Evolutionary conservation across 2,113 vertebrate genomes (phyloP).

Genomic region (Bambusicola thoracicus): DNA sequence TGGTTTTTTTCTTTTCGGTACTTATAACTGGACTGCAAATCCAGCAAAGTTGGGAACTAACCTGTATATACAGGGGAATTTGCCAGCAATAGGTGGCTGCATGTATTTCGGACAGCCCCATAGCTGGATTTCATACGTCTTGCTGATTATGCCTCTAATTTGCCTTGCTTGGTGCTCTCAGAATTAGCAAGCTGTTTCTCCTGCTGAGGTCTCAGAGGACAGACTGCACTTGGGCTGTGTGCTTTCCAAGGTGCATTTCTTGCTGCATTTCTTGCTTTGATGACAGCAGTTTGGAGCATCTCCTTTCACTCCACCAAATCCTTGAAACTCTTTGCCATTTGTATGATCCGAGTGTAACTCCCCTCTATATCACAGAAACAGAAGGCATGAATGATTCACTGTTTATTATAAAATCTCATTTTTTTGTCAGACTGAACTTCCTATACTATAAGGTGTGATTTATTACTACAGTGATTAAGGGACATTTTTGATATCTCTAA

Average conservation of each 20-base stretch:
- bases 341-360: not conserved
- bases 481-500: constrained; percentile 8
- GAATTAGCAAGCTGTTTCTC: not conserved
- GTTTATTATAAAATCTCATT: not conserved
- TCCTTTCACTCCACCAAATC: not conserved
- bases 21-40: constrained; percentile 29
- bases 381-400: not conserved
- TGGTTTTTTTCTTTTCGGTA: not conserved
- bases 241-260: not conserved
- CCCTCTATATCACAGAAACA: not conserved
- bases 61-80: not conserved
- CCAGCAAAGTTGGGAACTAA: not conserved
- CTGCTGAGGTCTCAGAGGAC: not conserved
- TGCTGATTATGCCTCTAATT: not conserved
- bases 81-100: not conserved
- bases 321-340: not conserved
- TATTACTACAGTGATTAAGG: constrained; percentile 35
- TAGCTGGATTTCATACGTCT: not conserved
- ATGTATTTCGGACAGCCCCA: not conserved
- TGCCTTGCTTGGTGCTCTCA: not conserved
- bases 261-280: not conserved
- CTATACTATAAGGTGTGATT: not conserved
- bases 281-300: not conserved
- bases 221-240: not conserved
- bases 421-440: not conserved